Conservation (phyloP, 2,888 invertebrate species). For the Trissolcus japonicus region DNA sequence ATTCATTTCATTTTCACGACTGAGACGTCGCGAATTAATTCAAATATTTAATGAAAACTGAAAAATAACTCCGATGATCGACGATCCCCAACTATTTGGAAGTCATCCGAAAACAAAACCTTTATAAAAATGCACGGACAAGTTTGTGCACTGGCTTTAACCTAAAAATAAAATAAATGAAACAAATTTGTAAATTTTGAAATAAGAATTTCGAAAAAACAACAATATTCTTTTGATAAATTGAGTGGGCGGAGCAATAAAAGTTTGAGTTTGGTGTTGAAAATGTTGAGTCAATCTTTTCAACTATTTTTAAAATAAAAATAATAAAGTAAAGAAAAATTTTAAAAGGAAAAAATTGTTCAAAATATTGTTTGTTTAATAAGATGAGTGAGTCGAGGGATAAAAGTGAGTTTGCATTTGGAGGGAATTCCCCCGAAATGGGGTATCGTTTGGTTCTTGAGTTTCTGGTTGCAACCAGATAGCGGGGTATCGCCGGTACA, state of each 20-base stretch:
- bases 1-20: constrained; percentile 19
- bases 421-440: constrained; percentile 40
- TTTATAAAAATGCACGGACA: too few relatives aligned
- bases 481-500: constrained; percentile 49
- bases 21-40: constrained; percentile 13
- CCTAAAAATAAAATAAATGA: too few relatives aligned
- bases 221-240: too few relatives aligned
- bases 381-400: constrained; percentile 16
- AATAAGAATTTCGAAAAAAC: too few relatives aligned
- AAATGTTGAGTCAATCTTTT: too few relatives aligned
- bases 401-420: constrained; percentile 35
- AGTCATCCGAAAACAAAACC: too few relatives aligned
- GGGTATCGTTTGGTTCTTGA: constrained; percentile 43
- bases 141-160: too few relatives aligned
- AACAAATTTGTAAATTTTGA: too few relatives aligned
- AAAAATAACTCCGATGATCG: not conserved
- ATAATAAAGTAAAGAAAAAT: not conserved
- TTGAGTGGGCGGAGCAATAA: too few relatives aligned
- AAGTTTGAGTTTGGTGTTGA: too few relatives aligned
- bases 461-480: constrained; percentile 50
- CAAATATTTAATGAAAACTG: not conserved
- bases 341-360: not conserved
- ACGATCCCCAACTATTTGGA: too few relatives aligned
- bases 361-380: not conserved
- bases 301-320: too few relatives aligned